phyloP scores from a whole-genome alignment of 2,888 invertebrate species.

The Isoperla grammatica region DNA sequence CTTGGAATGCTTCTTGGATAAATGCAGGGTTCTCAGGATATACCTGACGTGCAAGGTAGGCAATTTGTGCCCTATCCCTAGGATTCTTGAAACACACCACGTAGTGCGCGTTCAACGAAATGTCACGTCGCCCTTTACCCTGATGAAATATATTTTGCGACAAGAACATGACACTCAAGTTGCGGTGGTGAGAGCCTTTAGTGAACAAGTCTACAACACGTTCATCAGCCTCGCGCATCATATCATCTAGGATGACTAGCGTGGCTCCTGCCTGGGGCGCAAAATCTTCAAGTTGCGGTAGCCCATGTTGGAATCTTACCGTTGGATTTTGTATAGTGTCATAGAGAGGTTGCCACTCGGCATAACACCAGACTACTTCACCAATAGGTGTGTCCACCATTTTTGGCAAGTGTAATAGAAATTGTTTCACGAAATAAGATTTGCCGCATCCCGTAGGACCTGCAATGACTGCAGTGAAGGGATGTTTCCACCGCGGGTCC shows the following conservation, averaged over 20 bases:
- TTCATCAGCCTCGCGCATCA: constrained; percentile 1
- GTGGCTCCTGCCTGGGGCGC: neutral
- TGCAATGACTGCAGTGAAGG: constrained; percentile 2
- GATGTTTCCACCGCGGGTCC: constrained; percentile 4
- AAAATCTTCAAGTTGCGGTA: neutral
- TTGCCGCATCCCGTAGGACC: constrained; percentile 10
- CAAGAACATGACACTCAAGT: constrained; percentile 26
- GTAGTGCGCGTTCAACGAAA: constrained; percentile 33
- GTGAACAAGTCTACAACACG: constrained; percentile 11
- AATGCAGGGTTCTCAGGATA: constrained; percentile 29
- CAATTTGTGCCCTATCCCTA: constrained; percentile 30
- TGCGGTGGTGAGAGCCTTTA: constrained; percentile 2
- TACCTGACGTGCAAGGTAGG: constrained; percentile 28
- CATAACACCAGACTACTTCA: neutral
- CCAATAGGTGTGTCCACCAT: neutral
- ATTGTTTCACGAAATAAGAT: neutral
- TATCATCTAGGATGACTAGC: constrained; percentile 2
- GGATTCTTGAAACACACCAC: constrained; percentile 33
- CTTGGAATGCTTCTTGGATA: constrained; percentile 29
- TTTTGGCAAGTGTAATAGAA: neutral
- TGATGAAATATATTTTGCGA: constrained; percentile 34
- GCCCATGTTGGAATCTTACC: constrained; percentile 3
- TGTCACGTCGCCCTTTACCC: constrained; percentile 32
- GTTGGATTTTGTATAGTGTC: neutral
- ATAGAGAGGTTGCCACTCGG: neutral